Conservation (phyloP, 1,140 invertebrate genomes). For the Rhagoletis pomonella region DNA sequence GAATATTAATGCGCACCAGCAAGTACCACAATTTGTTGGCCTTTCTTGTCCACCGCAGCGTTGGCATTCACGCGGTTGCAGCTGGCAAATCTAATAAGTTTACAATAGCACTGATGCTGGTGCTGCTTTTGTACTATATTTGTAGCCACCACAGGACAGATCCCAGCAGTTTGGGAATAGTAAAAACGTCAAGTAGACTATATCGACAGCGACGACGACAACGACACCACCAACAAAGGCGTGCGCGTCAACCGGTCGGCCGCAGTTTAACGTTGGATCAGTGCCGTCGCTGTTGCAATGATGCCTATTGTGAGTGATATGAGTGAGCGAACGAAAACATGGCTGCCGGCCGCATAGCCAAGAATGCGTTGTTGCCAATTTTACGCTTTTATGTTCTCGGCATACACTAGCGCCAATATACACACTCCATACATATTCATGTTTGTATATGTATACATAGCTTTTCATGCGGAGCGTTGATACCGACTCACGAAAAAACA, state of each 20-base stretch:
- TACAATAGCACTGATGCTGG: constrained; percentile 2
- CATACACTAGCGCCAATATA: not conserved
- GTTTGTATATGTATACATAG: not conserved
- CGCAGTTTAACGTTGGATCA: not conserved
- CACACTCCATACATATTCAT: not conserved
- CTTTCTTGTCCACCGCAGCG: not conserved
- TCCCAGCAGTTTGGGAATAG: constrained; percentile 2
- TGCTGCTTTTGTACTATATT: not conserved
- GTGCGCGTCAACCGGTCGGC: constrained; percentile 1
- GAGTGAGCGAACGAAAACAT: constrained; percentile 39
- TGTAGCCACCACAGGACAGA: not conserved
- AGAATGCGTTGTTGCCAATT: constrained; percentile 58
- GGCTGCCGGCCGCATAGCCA: constrained; percentile 47
- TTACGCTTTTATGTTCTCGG: constrained; percentile 51
- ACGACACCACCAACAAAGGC: not conserved
- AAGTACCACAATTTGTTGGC: no score
- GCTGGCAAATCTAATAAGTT: constrained; percentile 45
- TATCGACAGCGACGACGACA: not conserved
- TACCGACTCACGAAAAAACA: not conserved
- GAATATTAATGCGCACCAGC: constrained; percentile 30
- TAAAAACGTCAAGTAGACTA: constrained; percentile 19
- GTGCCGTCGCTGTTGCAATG: not conserved
- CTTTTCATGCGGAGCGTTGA: not conserved
- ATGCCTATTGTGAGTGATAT: constrained; percentile 3
- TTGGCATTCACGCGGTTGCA: constrained; percentile 36